These are phyloP conservation scores for Arothron firmamentum DNA, from an alignment of 2,113 vertebrate species.

Conservation along the genomic window DNA sequence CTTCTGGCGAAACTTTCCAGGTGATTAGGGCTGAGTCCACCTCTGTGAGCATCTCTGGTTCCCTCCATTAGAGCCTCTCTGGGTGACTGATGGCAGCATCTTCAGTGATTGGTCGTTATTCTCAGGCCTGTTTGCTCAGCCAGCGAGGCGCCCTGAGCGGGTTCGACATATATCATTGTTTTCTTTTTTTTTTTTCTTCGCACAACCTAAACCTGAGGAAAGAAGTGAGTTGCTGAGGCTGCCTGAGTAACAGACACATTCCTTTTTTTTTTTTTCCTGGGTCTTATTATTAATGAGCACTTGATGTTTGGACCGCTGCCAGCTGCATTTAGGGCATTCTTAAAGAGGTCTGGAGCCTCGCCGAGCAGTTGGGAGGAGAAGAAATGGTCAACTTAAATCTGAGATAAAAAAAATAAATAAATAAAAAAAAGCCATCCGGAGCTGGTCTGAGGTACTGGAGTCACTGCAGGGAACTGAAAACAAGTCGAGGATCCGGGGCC, in stretches of 20 bases:
- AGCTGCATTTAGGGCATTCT: conserved; percentile 90
- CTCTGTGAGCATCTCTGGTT: conserved; percentile 56
- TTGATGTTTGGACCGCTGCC: conserved; percentile 91
- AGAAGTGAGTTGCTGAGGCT: conserved; percentile 79
- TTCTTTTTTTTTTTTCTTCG: conserved; percentile 62
- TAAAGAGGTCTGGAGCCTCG: conserved; percentile 82
- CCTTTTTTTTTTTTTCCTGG: conserved; percentile 68
- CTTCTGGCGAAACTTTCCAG: not conserved
- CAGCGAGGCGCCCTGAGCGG: conserved; percentile 83
- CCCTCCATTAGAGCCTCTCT: conserved; percentile 66
- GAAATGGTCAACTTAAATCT: conserved; percentile 80
- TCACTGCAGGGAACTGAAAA: conserved; percentile 22
- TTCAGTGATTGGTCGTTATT: conserved; percentile 90
- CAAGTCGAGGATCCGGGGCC: conserved; percentile 5
- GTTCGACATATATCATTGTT: conserved; percentile 89
- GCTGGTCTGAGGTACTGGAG: conserved; percentile 19
- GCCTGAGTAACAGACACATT: conserved; percentile 87
- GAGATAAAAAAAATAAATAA: conserved; percentile 47
- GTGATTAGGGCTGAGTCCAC: not conserved
- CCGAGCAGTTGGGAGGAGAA: conserved; percentile 81
- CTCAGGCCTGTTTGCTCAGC: conserved; percentile 86
- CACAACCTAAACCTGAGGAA: conserved; percentile 80
- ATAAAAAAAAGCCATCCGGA: conserved; percentile 38
- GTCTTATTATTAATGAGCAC: conserved; percentile 89
- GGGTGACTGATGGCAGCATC: conserved; percentile 84